Conservation (phyloP, 2,797 vertebrate species). For the Tachyglossus aculeatus region DNA sequence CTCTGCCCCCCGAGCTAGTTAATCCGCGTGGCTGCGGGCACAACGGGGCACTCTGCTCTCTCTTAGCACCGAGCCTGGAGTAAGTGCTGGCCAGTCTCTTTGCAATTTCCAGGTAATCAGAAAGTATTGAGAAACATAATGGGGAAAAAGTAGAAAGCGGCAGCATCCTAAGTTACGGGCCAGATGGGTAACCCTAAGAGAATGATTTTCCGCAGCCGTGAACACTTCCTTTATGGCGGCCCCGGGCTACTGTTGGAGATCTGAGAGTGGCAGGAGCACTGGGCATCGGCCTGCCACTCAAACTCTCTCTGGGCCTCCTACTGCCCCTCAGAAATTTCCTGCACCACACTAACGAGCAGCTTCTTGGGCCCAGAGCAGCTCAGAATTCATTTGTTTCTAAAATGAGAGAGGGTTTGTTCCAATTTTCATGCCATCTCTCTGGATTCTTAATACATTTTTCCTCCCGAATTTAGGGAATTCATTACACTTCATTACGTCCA, state of each 20-base stretch:
- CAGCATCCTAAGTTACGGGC: conserved; percentile 14
- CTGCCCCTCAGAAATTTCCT: too few species aligned
- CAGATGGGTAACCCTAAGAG: conserved; percentile 23
- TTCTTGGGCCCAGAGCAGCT: too few species aligned
- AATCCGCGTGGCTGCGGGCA: background rate
- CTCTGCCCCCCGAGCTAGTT: background rate
- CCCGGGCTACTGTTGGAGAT: conserved; percentile 41
- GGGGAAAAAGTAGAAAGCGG: conserved; percentile 4
- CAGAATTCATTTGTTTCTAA: too few species aligned
- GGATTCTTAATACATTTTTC: too few species aligned
- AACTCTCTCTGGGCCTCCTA: background rate
- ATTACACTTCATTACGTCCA: too few species aligned
- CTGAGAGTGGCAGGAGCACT: too few species aligned
- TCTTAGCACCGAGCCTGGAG: background rate
- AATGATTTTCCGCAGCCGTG: conserved; percentile 40
- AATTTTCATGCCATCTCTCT: too few species aligned
- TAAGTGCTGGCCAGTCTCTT: conserved; percentile 1
- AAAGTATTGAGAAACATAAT: conserved; percentile 21
- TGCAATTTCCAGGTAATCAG: conserved; percentile 27
- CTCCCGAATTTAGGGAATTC: too few species aligned
- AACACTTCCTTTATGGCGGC: conserved; percentile 30
- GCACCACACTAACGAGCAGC: too few species aligned
- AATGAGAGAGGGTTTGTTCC: too few species aligned
- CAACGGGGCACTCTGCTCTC: background rate
- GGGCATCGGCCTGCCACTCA: conserved; percentile 11